Evolutionary conservation across 1,140 invertebrate genomes (phyloP), one percentile per base, ranked within the genome.

Genomic region (Drosophila asahinai): DNA sequence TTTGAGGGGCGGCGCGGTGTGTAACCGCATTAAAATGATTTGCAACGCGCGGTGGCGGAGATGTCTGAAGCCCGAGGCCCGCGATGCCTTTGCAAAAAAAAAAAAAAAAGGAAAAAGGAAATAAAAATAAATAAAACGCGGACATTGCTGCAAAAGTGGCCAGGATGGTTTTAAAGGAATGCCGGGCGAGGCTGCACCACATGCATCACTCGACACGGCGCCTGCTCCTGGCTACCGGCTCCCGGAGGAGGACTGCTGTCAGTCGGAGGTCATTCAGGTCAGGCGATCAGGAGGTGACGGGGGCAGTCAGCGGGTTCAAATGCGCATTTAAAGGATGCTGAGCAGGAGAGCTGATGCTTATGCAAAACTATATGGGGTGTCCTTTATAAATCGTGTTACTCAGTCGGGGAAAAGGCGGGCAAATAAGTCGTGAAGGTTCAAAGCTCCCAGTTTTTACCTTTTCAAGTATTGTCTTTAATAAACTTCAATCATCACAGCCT

Each of bases 21-120:
- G 42, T 72, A 73, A 77, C 74, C 74, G 75, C 75, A 77, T 77
- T 77, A 81, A 81, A 76, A 81, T 77, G 71, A 81, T 81, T 81
- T 81, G 58, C 72, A 81, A 62, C 65, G 49, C 43, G 33, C 54
- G 25, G 30, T 38, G 42, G 15, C 19, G 51, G 15, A 25, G 45
- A 49, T 65, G 51, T 75, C 71, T 70, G 66, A 30, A 38, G 33
- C 55, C 71, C 47, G 30, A 19, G 42, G 58, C 25, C 66, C 51
- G 48, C 60, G 45, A 25, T 25, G 22, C 19, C 19, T 22, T 22
- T 22, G 19, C 19, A 22, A 22, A 22, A 27, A 19, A n/a, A n/a
- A 47, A 15, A 30, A 33, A 9, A 47, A 62, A 17, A 47, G 9
- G 19, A 33, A 9, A 47, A 62, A 27, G 6, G 6, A 30, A 64